These are phyloP conservation scores for Cryptoleucopteryx plumbea DNA, from an alignment of 2,113 vertebrate species.

Conservation along the genomic window DNA sequence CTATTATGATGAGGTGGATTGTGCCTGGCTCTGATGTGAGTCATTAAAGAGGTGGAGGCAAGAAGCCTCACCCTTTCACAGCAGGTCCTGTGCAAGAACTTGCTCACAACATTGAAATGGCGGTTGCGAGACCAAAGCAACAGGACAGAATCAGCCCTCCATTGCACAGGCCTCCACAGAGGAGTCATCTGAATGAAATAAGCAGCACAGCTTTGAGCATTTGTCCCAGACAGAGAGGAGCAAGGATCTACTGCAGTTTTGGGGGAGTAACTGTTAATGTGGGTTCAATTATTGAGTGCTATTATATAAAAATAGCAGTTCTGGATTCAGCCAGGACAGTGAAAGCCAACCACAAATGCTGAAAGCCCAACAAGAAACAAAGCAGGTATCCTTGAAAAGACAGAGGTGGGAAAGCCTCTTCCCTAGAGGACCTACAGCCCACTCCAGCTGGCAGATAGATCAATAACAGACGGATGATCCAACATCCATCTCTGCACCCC, in stretches of 20 bases:
- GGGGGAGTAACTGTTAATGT: background rate
- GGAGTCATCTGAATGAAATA: background rate
- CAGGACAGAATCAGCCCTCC: background rate
- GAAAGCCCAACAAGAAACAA: background rate
- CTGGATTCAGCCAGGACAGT: background rate
- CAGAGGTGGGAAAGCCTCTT: background rate
- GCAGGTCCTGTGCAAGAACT: background rate
- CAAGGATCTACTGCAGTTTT: background rate
- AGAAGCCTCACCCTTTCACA: background rate
- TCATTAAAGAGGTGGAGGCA: background rate
- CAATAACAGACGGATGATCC: background rate
- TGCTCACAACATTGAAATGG: background rate
- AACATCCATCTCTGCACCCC: background rate
- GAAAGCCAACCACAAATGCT: background rate
- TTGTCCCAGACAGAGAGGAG: background rate
- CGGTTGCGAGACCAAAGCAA: background rate
- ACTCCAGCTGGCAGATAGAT: background rate
- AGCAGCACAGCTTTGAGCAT: background rate
- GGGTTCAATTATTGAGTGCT: background rate
- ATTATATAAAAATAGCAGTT: background rate
- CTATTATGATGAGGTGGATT: background rate
- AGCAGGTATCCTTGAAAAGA: background rate
- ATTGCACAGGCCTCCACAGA: background rate
- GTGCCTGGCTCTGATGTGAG: background rate
- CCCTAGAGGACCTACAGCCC: background rate